Evolutionary conservation across 2,797 vertebrate genomes (phyloP).

Genomic region (Trachurus trachurus): DNA sequence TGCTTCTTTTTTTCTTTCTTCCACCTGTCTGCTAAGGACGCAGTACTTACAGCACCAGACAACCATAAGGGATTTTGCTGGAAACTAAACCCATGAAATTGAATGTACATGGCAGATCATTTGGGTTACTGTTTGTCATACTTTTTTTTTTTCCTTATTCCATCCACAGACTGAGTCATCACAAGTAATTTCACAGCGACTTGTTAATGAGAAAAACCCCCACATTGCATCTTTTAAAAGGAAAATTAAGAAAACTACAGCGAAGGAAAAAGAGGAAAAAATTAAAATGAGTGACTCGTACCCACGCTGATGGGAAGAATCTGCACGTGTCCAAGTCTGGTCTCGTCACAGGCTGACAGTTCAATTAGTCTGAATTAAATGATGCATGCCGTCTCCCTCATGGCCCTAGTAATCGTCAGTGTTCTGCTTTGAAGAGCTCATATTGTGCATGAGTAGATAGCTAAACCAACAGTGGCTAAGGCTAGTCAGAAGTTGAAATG

Average conservation of each 20-base stretch:
- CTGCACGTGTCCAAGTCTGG: conserved; percentile 62
- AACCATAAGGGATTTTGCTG: conserved; percentile 36
- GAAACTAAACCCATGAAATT: conserved; percentile 63
- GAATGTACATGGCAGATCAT: conserved; percentile 59
- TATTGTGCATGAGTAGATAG: conserved; percentile 75
- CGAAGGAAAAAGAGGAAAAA: conserved; percentile 10
- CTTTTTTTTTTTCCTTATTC: background rate
- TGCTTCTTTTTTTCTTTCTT: conserved; percentile 2
- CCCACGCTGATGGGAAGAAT: conserved; percentile 57
- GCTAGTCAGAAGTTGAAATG: conserved; percentile 59
- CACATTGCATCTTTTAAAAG: conserved; percentile 24
- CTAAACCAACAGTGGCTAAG: conserved; percentile 67
- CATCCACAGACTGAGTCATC: conserved; percentile 61
- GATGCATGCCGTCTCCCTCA: conserved; percentile 76
- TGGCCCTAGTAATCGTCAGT: conserved; percentile 74
- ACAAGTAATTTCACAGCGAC: conserved; percentile 61
- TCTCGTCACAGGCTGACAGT: conserved; percentile 79
- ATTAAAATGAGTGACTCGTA: conserved; percentile 53
- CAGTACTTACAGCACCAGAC: conserved; percentile 33
- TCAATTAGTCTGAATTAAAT: conserved; percentile 81
- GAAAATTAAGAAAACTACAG: conserved; percentile 42
- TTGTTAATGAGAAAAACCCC: conserved; percentile 60
- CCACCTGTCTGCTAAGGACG: conserved; percentile 48
- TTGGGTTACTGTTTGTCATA: conserved; percentile 48
- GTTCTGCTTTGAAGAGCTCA: conserved; percentile 78